These are phyloP conservation scores for Botrylloides violaceus DNA, from an alignment of 23 tunicate genomes.

Conservation along the genomic window DNA sequence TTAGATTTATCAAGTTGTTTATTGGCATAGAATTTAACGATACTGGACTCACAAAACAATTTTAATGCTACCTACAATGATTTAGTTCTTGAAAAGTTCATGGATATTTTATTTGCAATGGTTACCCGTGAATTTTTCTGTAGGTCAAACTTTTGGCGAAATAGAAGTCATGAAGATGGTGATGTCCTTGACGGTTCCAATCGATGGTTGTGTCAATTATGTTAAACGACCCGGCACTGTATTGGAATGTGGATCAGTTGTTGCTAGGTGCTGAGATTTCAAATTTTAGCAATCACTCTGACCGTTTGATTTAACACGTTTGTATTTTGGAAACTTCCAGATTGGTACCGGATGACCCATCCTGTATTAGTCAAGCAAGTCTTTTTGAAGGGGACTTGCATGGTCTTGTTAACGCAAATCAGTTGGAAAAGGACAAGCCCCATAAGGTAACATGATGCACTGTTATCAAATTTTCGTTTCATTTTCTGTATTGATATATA, in stretches of 20 bases:
- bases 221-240: slow-evolving; percentile 91
- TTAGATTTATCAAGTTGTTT: too few species aligned
- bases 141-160: slow-evolving; percentile 82
- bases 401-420: slow-evolving; percentile 17
- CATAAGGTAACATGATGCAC: slow-evolving; percentile 25
- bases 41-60: too few species aligned
- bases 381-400: slow-evolving; percentile 48
- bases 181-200: slow-evolving; percentile 79
- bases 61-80: too few species aligned
- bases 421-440: slow-evolving; percentile 45
- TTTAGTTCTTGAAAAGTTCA: too few species aligned
- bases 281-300: not conserved
- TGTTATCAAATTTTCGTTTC: not conserved
- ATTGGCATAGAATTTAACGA: too few species aligned
- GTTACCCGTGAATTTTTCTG: too few species aligned
- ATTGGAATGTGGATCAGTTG: slow-evolving; percentile 68
- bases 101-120: too few species aligned
- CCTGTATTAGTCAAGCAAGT: slow-evolving; percentile 40
- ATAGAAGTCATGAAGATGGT: slow-evolving; percentile 99
- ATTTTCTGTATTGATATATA: not conserved
- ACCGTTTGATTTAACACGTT: slow-evolving; percentile 1
- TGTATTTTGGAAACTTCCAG: slow-evolving; percentile 14
- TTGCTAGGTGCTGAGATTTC: slow-evolving; percentile 56
- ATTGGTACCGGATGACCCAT: slow-evolving; percentile 74
- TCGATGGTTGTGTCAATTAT: slow-evolving; percentile 66